phyloP scores from a whole-genome alignment of 1,140 invertebrate genomes.

The Drosophila burlai region DNA sequence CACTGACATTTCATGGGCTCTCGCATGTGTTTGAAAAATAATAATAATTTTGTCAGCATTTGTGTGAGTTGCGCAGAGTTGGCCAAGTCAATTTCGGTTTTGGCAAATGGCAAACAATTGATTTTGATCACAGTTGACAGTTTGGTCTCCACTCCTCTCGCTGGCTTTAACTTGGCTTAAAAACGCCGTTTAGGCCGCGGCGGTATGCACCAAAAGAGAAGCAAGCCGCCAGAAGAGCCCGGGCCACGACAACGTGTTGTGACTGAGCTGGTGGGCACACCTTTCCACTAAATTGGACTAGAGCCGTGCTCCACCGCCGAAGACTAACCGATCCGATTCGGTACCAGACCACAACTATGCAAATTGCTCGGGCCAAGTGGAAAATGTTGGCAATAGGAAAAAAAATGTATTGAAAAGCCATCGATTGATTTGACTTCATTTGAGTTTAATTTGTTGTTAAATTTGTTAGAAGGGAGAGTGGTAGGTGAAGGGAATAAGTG shows the following conservation, averaged over 20 bases:
- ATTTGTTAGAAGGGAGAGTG: slow-evolving; percentile 28
- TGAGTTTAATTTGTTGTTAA: slow-evolving; percentile 60
- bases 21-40: slow-evolving; percentile 21
- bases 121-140: slow-evolving; percentile 74
- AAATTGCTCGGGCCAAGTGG: slow-evolving; percentile 59
- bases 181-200: slow-evolving; percentile 61
- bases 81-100: slow-evolving; percentile 56
- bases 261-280: slow-evolving; percentile 62
- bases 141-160: slow-evolving; percentile 30
- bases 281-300: slow-evolving; percentile 69
- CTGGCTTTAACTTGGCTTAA: slow-evolving; percentile 51
- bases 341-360: slow-evolving; percentile 51
- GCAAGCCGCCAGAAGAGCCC: slow-evolving; percentile 5
- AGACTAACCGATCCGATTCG: slow-evolving; percentile 35
- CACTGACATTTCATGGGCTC: slow-evolving; percentile 47
- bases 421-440: slow-evolving; percentile 59
- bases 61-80: slow-evolving; percentile 39
- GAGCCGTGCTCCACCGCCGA: slow-evolving; percentile 26
- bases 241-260: slow-evolving; percentile 51
- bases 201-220: slow-evolving; percentile 53
- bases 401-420: slow-evolving; percentile 39
- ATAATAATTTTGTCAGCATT: slow-evolving; percentile 50
- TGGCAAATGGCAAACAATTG: slow-evolving; percentile 62
- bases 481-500: slow-evolving; percentile 4
- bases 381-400: slow-evolving; percentile 26